Evolutionary conservation across 2,113 vertebrate species (phyloP), one percentile per base, ranked within the genome.

Genomic region (Lepisosteus osseus): DNA sequence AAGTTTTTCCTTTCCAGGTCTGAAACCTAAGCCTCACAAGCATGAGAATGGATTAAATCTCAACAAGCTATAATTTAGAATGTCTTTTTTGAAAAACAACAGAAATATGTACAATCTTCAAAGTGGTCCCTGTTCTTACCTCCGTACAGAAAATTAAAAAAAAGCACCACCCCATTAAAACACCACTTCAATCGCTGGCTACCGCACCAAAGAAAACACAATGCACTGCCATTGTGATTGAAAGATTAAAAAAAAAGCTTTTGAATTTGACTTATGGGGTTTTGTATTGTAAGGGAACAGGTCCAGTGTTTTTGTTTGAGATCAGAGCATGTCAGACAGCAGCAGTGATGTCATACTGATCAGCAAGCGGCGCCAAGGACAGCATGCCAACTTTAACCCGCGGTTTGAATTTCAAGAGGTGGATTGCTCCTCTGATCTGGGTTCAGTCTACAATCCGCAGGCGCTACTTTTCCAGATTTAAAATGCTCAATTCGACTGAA

Each of bases 91-190:
- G 79, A 85, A 87, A 86, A 86, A 85, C 85, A 86, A 84, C 82
- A 82, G 86, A 87, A 82, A 88, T 89, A 84, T 82, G 67, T 76
- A 78, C 74, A 63, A 69, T 72, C 85, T 86, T 87, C 83, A 89
- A 87, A 87, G 72, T 79, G 69, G 71, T 69, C 71, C 70, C 75
- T 72, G 56, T 62, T 61, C 72, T 69, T 74, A 76, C 70, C 72
- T 74, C 68, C 71, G 59, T 84, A 51, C 29, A 29, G 75, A 79
- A 72, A 78, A 79, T 84, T 80, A 85, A 86, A 85, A 80, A 86
- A 86, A 81, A 87, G 81, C 75, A 72, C 67, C 68, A 69, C 72
- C 80, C 70, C 75, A 70, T 70, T 78, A 64, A 75, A 74, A 77
- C 78, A 79, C 71, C 80, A 74, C 78, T 81, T 77, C 67, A 71